These are phyloP conservation scores for Brachionus koreanus DNA, from an alignment of 1,140 invertebrate species.

Conservation along the genomic window DNA sequence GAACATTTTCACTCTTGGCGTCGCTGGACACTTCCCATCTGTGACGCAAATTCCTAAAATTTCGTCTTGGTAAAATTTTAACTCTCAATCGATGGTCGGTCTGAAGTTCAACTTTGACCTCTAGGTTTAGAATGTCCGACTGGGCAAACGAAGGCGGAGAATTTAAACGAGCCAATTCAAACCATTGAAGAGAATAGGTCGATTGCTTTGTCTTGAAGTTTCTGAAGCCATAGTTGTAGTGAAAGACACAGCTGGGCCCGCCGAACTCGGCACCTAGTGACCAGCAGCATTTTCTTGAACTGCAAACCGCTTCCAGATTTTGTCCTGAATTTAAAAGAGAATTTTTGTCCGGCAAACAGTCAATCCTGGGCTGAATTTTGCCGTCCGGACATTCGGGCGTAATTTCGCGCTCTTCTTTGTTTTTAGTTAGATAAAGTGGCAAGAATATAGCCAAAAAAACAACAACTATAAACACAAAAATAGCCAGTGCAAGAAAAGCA, in stretches of 20 bases:
- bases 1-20: background rate
- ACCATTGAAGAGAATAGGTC: background rate
- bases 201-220: slow-evolving; percentile 9
- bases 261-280: background rate
- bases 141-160: background rate
- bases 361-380: background rate
- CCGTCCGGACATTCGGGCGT: slow-evolving; percentile 4
- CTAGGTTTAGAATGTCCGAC: slow-evolving; percentile 17
- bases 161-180: background rate
- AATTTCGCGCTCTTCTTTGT: background rate
- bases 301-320: slow-evolving; percentile 2
- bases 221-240: slow-evolving; percentile 33
- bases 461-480: background rate
- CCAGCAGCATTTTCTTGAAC: slow-evolving; percentile 1
- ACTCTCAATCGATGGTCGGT: slow-evolving; percentile 26
- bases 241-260: slow-evolving; percentile 18
- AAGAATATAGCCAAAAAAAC: slow-evolving; percentile 17
- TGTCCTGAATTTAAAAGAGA: background rate
- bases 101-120: slow-evolving; percentile 27
- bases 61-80: slow-evolving; percentile 27
- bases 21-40: slow-evolving; percentile 34
- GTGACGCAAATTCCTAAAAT: slow-evolving; percentile 23
- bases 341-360: slow-evolving; percentile 38
- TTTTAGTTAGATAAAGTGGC: background rate
- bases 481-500: background rate